Evolutionary conservation across 2,888 invertebrate species (phyloP), one percentile per base, ranked within the genome.

Genomic region (Chironomus tentans): DNA sequence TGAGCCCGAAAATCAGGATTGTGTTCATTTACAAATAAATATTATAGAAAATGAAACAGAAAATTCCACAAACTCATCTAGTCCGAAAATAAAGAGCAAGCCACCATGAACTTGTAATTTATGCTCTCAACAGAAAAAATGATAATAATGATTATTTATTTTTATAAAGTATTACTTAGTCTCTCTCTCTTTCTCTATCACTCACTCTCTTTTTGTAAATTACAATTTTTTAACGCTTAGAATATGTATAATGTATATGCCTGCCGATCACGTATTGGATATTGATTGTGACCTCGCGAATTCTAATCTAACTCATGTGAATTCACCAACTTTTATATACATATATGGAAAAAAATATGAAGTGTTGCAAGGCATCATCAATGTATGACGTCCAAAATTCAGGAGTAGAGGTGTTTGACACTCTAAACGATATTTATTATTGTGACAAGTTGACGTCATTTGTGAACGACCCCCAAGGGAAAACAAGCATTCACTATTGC

Each of bases 31-130:
- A 21, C n/a, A 72, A 15, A 38, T 38, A 7, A 38, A 38, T 10
- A 38, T 10, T 38, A 38, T 38, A 7, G 38, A 38, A 38, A 38
- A 38, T 38, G 13, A 61, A 13, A 28, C 50, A 62, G 62, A 28
- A 28, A 72, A n/a, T 38, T 38, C 46, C 13, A 38, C 28, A 68
- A 68, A 38, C n/a, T 13, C 21, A n/a, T 50, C 72, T 72, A 72
- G 72, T 72, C 72, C 46, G 6, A 61, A 72, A 18, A 70, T 48
- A 15, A 56, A 70, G 6, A 38, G 62, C 21, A 62, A 72, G 21
- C 72, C 72, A 3, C 72, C 72, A 72, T 72, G 62, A 72, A 21
- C 13, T 24, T 22, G 24, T 13, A 65, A 24, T 18, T 50, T 56
- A 18, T 18, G 56, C 56, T 18, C 18, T 56, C 50, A 50, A 50